Evolutionary conservation across 2,113 vertebrate species (phyloP), one percentile per base, ranked within the genome.

Genomic region (Hemichromis elongatus): DNA sequence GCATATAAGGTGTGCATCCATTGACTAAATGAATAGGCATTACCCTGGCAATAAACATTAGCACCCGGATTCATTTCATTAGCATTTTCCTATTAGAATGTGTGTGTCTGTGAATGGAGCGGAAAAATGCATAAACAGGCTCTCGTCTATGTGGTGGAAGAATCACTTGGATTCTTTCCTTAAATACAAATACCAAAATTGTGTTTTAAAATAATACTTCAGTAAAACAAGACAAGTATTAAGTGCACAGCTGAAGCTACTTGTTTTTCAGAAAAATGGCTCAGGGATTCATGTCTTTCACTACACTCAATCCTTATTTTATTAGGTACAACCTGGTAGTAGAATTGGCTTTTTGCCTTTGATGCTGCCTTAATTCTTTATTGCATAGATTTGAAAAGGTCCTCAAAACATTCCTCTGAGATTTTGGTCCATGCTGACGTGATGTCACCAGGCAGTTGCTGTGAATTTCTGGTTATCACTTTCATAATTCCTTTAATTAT

Each of bases 11-110:
- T 88, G 87, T 26, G 21, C n/a, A 75, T 81, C 87, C 89, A 92
- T 92, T 92, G 87, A 53, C 37, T 70, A 87, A 91, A 92, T 92
- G 86, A 93, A 89, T 26, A 89, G 80, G 77, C 86, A 87, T 90
- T 82, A 90, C 82, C 77, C 47, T 75, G 68, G 82, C 81, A 83
- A 80, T 90, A 83, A 87, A 84, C 89, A 90, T 83, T 79, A 86
- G 63, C 50, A 3, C 45, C 66, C n/a, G n/a, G 53, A 82, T 92
- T 93, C 80, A 80, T 89, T 91, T 90, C 79, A 89, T 91, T 84
- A 86, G 84, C 7, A 24, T 81, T 77, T 87, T 56, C 30, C 81
- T 80, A 40, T 88, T 89, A 63, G 81, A 83, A 78, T 57, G 37
- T 50, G 35, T 79, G 37, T 50, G 45, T 82, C 54, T 79, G 77